A percentile compares a stretch with the other conserved stretches of the same genome.
These are phyloP conservation scores for Agrotis ipsilon DNA, from an alignment of 2,888 invertebrate species.

Conservation along the genomic window DNA sequence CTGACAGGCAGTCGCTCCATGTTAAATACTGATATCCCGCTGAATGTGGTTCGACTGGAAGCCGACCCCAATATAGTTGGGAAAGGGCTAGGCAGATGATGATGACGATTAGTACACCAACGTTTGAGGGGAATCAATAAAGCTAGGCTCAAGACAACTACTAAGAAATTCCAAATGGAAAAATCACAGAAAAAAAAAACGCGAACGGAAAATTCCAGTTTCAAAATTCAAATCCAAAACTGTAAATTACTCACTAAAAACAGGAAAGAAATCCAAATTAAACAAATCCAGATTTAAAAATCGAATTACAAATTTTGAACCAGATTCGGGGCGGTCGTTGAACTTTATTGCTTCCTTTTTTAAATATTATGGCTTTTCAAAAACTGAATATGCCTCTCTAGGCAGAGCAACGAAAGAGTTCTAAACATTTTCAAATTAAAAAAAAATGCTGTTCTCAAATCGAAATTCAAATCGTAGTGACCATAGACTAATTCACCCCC, in stretches of 20 bases:
- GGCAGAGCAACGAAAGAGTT: not conserved
- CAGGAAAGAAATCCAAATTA: constrained; percentile 60
- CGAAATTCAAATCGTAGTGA: constrained; percentile 29
- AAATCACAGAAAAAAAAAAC: constrained; percentile 1
- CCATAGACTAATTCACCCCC: constrained; percentile 52
- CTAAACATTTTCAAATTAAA: not conserved
- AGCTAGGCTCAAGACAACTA: too few species aligned
- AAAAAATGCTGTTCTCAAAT: constrained; percentile 15
- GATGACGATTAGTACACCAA: too few species aligned
- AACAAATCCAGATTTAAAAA: constrained; percentile 58
- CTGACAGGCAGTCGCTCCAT: too few species aligned
- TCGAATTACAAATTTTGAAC: constrained; percentile 80
- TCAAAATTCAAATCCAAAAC: constrained; percentile 44
- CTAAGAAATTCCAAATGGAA: too few species aligned
- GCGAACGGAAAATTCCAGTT: constrained; percentile 1
- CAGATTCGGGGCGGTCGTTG: constrained; percentile 69
- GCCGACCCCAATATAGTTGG: too few species aligned
- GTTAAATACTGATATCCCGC: too few species aligned
- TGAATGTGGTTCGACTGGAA: too few species aligned
- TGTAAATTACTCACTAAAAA: constrained; percentile 34
- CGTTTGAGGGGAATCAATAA: too few species aligned
- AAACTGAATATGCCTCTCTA: too few species aligned
- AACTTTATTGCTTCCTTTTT: constrained; percentile 64
- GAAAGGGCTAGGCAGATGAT: too few species aligned
- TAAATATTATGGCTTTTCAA: too few species aligned